Percentiles rank a stretch among this genome's conserved stretches.
Evolutionary conservation across 2,113 vertebrate genomes (phyloP).

Genomic region (Siphamia tubifer): DNA sequence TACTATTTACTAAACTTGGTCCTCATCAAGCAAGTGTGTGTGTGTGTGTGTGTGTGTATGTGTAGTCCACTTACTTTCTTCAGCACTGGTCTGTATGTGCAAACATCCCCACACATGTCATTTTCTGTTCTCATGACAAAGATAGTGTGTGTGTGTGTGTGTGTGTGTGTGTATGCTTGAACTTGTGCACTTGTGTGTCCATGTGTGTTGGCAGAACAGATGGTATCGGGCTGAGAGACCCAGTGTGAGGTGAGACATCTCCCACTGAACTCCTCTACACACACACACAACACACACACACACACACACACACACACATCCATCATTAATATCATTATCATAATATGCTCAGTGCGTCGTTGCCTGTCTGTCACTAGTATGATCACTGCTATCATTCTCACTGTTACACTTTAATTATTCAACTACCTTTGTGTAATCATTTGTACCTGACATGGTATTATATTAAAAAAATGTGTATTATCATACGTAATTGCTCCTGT

Average conservation of each 20-base stretch:
- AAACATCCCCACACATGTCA: slow-evolving; percentile 3
- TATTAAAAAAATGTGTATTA: slow-evolving; percentile 35
- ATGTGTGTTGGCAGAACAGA: slow-evolving; percentile 69
- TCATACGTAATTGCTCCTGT: slow-evolving; percentile 26
- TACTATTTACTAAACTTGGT: no score
- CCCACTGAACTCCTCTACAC: slow-evolving; percentile 62
- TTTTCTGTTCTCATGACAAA: no score
- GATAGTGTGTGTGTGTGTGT: background rate
- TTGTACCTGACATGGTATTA: slow-evolving; percentile 37
- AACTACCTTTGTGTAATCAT: slow-evolving; percentile 51
- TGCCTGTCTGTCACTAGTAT: slow-evolving; percentile 68
- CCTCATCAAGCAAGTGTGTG: no score
- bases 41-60: background rate
- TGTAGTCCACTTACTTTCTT: background rate
- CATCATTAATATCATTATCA: slow-evolving; percentile 76
- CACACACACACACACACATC: slow-evolving; percentile 59
- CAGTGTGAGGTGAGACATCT: slow-evolving; percentile 73
- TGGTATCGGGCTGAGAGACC: slow-evolving; percentile 72
- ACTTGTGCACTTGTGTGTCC: slow-evolving; percentile 2
- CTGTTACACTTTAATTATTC: slow-evolving; percentile 58
- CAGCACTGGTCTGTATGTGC: background rate
- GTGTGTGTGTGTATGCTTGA: background rate
- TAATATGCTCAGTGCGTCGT: slow-evolving; percentile 65
- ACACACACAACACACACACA: slow-evolving; percentile 58
- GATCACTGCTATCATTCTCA: slow-evolving; percentile 64